phyloP scores from a whole-genome alignment of 2,113 vertebrate species.

The Rattus rattus region DNA sequence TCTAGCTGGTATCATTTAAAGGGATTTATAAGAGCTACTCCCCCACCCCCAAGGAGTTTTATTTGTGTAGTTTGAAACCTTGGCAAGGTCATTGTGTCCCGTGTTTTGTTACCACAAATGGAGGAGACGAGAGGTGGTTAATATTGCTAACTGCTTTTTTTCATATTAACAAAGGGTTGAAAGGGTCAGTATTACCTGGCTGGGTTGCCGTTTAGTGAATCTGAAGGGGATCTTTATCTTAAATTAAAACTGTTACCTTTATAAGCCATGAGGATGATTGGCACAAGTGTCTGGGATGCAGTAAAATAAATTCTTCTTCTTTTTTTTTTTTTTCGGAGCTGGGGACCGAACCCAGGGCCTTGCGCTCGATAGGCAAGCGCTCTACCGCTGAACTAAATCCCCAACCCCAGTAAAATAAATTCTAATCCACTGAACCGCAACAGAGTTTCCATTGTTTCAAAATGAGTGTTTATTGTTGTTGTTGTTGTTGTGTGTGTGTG shows the following conservation, averaged over 20 bases:
- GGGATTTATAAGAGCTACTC: constrained; percentile 10
- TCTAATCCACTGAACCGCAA: neutral
- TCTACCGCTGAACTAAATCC: no score
- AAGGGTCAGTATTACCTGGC: constrained; percentile 9
- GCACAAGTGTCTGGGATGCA: neutral
- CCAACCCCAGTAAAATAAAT: constrained; percentile 36
- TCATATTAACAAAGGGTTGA: neutral
- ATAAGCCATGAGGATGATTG: neutral
- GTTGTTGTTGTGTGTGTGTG: no score
- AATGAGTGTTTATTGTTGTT: neutral
- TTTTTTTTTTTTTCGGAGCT: no score
- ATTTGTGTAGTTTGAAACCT: constrained; percentile 14
- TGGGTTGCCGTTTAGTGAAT: neutral
- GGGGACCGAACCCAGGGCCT: no score
- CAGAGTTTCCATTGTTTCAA: constrained; percentile 35
- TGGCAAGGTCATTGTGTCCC: constrained; percentile 19
- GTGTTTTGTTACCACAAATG: neutral
- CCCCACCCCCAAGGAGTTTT: neutral
- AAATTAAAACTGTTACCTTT: constrained; percentile 17
- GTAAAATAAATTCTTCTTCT: constrained; percentile 26
- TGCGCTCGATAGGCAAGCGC: no score
- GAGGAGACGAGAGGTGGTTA: neutral
- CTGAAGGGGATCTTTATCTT: constrained; percentile 7
- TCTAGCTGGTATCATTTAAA: neutral
- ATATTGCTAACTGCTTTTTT: constrained; percentile 16